phyloP scores from a whole-genome alignment of 1,140 invertebrate genomes.

The Zaprionus vittiger region DNA sequence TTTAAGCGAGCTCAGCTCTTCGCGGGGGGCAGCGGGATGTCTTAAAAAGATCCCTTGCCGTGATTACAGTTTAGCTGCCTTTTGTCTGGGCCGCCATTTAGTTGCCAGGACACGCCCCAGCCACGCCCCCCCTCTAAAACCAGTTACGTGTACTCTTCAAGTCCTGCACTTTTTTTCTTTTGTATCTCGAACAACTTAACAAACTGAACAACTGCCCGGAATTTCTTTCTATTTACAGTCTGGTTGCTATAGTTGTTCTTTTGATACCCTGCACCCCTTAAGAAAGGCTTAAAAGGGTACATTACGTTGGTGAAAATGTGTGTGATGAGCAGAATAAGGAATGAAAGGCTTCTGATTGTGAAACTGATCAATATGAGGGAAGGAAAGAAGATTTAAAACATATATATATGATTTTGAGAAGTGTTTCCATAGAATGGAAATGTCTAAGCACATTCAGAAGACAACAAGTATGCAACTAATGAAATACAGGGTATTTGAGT shows the following conservation, averaged over 20 bases:
- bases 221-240: slow-evolving; percentile 48
- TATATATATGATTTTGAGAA: too few relatives aligned
- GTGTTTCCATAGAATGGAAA: too few relatives aligned
- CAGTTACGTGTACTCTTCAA: slow-evolving; percentile 5
- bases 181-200: slow-evolving; percentile 39
- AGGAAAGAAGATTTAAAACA: too few relatives aligned
- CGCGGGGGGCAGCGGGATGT: neutral
- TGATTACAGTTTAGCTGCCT: slow-evolving; percentile 38
- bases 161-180: slow-evolving; percentile 14
- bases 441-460: too few relatives aligned
- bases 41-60: slow-evolving; percentile 25
- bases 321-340: too few relatives aligned
- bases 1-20: slow-evolving; percentile 13
- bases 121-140: neutral
- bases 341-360: too few relatives aligned
- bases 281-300: neutral
- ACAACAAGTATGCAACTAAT: too few relatives aligned
- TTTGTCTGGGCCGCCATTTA: slow-evolving; percentile 18
- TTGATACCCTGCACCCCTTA: neutral
- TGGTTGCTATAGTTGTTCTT: slow-evolving; percentile 2
- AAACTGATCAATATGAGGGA: too few relatives aligned
- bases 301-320: neutral
- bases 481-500: neutral
- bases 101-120: slow-evolving; percentile 33
- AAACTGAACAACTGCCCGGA: slow-evolving; percentile 36